Conservation (phyloP, 1,140 invertebrate genomes). For the Leptinotarsa defecta region DNA sequence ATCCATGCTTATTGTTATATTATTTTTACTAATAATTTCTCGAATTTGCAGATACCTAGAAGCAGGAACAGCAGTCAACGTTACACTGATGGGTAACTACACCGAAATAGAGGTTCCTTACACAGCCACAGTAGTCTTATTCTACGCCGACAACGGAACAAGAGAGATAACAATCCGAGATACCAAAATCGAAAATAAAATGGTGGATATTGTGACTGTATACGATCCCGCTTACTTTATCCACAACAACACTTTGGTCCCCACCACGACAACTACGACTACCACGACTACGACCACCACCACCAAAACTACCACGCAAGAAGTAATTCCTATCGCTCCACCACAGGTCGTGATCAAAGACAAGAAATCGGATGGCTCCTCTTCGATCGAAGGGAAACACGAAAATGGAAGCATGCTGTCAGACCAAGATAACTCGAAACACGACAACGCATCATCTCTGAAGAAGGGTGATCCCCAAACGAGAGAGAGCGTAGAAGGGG, state of each 20-base stretch:
- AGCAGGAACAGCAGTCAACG: conserved; percentile 78
- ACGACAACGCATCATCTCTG: conserved; percentile 38
- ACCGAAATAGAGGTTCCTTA: conserved; percentile 75
- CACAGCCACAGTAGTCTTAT: conserved; percentile 68
- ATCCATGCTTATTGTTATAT: too few relatives aligned
- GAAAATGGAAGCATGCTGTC: conserved; percentile 38
- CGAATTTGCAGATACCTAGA: conserved; percentile 59
- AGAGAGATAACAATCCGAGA: conserved; percentile 61
- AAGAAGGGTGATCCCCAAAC: conserved; percentile 41
- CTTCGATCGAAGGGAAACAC: conserved; percentile 41
- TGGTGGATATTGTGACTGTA: conserved; percentile 68
- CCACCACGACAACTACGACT: conserved; percentile 74
- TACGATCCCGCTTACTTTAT: conserved; percentile 76
- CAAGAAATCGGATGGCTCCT: conserved; percentile 25
- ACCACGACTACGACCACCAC: conserved; percentile 72
- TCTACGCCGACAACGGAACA: conserved; percentile 67
- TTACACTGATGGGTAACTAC: conserved; percentile 72
- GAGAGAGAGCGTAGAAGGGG: not conserved
- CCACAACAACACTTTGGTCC: conserved; percentile 73
- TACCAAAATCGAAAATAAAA: conserved; percentile 65
- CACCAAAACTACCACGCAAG: conserved; percentile 61
- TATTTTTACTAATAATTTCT: not conserved
- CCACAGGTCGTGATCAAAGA: conserved; percentile 26
- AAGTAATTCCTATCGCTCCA: conserved; percentile 46
- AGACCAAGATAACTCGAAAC: conserved; percentile 35